phyloP scores from a whole-genome alignment of 2,113 vertebrate species.

The Smithornis capensis region DNA sequence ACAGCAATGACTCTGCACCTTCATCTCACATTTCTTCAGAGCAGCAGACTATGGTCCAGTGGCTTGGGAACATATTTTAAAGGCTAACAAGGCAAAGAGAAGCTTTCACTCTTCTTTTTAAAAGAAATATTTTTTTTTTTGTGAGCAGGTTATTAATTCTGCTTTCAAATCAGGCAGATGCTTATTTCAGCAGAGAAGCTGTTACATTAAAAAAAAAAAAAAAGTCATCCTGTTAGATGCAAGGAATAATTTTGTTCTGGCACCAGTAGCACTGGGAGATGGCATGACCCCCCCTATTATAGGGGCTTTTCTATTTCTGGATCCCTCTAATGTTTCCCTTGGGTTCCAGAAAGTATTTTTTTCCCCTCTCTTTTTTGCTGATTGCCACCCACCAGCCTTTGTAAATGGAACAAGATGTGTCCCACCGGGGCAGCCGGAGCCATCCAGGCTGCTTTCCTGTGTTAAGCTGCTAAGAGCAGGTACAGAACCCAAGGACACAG shows the following conservation, averaged over 20 bases:
- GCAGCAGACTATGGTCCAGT: background rate
- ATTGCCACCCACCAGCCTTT: conserved; percentile 60
- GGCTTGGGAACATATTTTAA: conserved; percentile 8
- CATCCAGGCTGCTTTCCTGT: background rate
- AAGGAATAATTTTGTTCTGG: conserved; percentile 51
- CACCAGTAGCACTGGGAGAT: conserved; percentile 21
- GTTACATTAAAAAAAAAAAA: conserved; percentile 12
- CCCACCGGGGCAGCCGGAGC: background rate
- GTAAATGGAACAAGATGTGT: conserved; percentile 26
- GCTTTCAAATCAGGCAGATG: conserved; percentile 26
- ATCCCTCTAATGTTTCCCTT: conserved; percentile 45
- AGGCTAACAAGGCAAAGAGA: conserved; percentile 36
- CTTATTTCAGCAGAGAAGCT: conserved; percentile 26
- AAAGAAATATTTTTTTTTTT: background rate
- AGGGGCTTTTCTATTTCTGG: conserved; percentile 53
- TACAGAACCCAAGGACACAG: background rate
- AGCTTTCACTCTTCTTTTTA: background rate
- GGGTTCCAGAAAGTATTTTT: conserved; percentile 13
- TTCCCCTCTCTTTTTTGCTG: conserved; percentile 35
- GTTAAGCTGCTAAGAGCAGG: background rate
- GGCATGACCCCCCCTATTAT: conserved; percentile 11
- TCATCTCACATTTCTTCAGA: background rate
- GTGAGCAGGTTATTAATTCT: conserved; percentile 31
- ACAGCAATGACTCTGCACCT: background rate
- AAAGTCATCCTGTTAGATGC: background rate